Conservation (phyloP, 1,140 invertebrate species). For the Platorchestia sp. region DNA sequence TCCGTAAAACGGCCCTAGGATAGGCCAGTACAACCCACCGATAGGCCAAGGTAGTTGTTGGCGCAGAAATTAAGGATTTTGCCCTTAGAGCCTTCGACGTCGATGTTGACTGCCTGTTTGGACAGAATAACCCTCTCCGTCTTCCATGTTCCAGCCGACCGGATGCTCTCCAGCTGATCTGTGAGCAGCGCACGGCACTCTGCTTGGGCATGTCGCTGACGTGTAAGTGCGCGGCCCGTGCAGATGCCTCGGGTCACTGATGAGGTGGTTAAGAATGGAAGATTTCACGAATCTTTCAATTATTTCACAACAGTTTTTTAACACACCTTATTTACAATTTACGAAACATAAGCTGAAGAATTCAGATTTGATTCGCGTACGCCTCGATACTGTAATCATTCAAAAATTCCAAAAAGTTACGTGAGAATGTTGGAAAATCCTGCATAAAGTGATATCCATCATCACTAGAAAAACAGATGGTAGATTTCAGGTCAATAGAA, state of each 20-base stretch:
- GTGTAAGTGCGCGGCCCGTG: not conserved
- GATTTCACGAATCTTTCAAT: too few species aligned
- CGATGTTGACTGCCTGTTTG: constrained; percentile 82
- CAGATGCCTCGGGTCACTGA: not conserved
- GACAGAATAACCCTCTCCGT: constrained; percentile 87
- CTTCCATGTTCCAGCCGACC: constrained; percentile 90
- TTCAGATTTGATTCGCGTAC: too few species aligned
- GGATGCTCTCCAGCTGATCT: constrained; percentile 79
- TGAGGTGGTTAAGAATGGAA: not conserved
- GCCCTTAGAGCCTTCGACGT: constrained; percentile 77
- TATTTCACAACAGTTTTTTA: too few species aligned
- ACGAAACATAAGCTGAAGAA: too few species aligned
- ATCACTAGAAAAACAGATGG: too few species aligned
- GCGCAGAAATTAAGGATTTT: constrained; percentile 92
- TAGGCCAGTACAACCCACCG: constrained; percentile 75
- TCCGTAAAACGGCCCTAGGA: too few species aligned
- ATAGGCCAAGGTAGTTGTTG: constrained; percentile 93
- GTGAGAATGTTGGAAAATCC: too few species aligned
- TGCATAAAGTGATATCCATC: too few species aligned
- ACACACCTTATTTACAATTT: too few species aligned
- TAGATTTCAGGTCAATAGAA: too few species aligned
- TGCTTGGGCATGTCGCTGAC: constrained; percentile 65
- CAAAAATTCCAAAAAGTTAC: too few species aligned
- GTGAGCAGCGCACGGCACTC: constrained; percentile 73
- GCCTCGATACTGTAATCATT: too few species aligned